Evolutionary conservation across 2,113 vertebrate genomes (phyloP).

Genomic region (Tichodroma muraria): DNA sequence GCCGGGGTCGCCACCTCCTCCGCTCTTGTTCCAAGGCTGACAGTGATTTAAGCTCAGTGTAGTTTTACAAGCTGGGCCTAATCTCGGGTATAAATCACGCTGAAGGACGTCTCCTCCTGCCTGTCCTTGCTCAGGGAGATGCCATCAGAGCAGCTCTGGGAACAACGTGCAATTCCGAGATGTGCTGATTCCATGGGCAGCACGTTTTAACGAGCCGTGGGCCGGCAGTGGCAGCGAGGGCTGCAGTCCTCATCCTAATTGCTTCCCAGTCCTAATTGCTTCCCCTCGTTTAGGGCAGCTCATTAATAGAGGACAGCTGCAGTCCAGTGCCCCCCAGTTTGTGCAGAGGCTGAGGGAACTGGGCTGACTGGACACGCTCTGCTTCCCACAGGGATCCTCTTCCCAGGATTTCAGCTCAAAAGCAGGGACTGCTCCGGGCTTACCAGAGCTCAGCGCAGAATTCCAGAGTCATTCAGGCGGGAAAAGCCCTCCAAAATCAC

Average conservation of each 20-base stretch:
- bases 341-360: neutral
- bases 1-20: neutral
- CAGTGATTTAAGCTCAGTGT: conserved; percentile 53
- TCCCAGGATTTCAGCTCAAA: neutral
- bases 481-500: neutral
- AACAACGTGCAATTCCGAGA: neutral
- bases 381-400: neutral
- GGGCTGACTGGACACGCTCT: neutral
- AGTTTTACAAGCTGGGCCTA: conserved; percentile 32
- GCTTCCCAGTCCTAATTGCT: neutral
- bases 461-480: neutral
- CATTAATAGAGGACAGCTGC: neutral
- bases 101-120: conserved; percentile 39
- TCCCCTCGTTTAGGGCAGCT: neutral
- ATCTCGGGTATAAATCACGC: conserved; percentile 48
- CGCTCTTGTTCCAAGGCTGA: conserved; percentile 18
- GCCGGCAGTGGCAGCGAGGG: neutral
- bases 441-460: neutral
- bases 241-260: neutral
- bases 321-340: neutral
- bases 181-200: neutral
- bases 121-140: conserved; percentile 38
- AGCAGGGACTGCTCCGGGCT: neutral
- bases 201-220: neutral
- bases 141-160: conserved; percentile 11